Evolutionary conservation across 2,113 vertebrate genomes (phyloP).

Genomic region (Calcarius ornatus): DNA sequence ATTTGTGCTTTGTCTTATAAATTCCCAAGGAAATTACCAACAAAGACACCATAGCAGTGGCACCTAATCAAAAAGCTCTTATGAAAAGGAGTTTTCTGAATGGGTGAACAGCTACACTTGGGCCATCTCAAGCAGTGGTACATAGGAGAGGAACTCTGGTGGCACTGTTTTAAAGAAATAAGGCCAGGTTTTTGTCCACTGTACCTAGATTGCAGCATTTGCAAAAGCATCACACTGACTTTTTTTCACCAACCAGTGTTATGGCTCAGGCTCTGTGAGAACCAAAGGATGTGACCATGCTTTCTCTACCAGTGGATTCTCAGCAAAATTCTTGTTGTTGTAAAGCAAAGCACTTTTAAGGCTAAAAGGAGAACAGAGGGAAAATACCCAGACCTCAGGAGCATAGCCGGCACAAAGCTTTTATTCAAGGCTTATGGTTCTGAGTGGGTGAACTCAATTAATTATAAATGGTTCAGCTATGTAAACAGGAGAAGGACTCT

Average conservation of each 20-base stretch:
- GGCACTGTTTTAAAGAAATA: neutral
- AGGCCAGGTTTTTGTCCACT: neutral
- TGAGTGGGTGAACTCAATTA: neutral
- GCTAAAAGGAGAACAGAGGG: neutral
- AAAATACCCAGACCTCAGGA: neutral
- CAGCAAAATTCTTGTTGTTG: neutral
- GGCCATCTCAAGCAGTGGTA: neutral
- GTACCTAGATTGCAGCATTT: neutral
- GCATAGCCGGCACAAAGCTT: neutral
- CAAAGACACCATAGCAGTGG: neutral
- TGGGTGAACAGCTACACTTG: neutral
- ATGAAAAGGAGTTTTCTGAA: neutral
- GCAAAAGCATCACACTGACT: accelerated
- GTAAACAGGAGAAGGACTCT: neutral
- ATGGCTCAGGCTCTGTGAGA: neutral
- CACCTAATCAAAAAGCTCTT: neutral
- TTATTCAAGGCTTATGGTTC: neutral
- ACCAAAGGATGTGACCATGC: accelerated
- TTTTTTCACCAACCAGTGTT: neutral
- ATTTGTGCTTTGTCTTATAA: neutral
- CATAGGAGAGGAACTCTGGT: neutral
- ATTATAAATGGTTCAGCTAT: neutral
- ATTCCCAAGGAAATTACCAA: neutral
- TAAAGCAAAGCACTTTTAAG: neutral
- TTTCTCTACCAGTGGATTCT: neutral